phyloP scores from a whole-genome alignment of 2,888 invertebrate genomes.

The Leptinotarsa rubiginosa region DNA sequence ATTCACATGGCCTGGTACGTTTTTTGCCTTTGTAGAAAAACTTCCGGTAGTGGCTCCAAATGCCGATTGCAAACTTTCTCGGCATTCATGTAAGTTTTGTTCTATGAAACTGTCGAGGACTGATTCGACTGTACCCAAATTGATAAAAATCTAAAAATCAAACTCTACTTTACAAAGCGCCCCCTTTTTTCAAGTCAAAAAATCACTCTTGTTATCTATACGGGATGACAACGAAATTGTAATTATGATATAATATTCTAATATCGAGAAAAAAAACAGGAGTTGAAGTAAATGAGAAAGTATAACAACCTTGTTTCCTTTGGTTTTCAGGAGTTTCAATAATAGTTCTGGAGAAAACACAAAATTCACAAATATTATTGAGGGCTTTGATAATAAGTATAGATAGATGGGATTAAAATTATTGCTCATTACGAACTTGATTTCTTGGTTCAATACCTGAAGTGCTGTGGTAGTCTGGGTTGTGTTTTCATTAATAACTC shows the following conservation, averaged over 20 bases:
- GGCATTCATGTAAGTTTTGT: constrained; percentile 69
- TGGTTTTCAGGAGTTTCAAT: too few species aligned
- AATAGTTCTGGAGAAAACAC: too few species aligned
- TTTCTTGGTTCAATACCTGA: constrained; percentile 66
- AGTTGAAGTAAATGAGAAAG: too few species aligned
- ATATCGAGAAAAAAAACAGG: too few species aligned
- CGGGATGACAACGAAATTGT: too few species aligned
- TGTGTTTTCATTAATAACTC: constrained; percentile 81
- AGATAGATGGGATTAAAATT: too few species aligned
- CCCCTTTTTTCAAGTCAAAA: too few species aligned
- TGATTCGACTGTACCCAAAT: constrained; percentile 66
- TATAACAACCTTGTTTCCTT: too few species aligned
- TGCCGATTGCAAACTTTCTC: constrained; percentile 68
- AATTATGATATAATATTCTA: too few species aligned
- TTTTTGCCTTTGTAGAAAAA: constrained; percentile 55
- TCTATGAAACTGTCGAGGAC: constrained; percentile 70
- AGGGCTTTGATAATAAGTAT: too few species aligned
- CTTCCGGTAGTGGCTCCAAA: constrained; percentile 65
- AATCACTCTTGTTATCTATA: too few species aligned
- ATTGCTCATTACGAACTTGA: background rate
- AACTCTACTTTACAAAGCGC: background rate
- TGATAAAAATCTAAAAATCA: constrained; percentile 62
- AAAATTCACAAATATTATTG: too few species aligned
- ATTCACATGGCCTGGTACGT: constrained; percentile 71
- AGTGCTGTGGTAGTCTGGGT: constrained; percentile 74